Evolutionary conservation across 2,113 vertebrate species (phyloP), one percentile per base, ranked within the genome.

Genomic region (Coturnix japonica): DNA sequence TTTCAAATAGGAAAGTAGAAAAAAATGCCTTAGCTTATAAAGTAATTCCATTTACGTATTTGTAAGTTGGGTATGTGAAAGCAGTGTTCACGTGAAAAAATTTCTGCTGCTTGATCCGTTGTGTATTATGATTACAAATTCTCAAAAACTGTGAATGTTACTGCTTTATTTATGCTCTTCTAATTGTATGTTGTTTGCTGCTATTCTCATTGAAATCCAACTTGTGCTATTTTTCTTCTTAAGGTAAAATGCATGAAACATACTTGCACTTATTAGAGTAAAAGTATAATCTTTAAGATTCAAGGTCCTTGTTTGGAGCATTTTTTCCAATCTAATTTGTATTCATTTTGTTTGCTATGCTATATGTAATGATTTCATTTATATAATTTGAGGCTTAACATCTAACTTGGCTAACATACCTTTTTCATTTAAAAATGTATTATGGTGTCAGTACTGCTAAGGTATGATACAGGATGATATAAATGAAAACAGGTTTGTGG

Each of bases 121-220:
- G 54, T 56, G 18, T 31, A 13, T 44, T 67, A 8, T 43, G 17
- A 7, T 81, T 54, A 33, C 5, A 37, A 20, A 53, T 56, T 76
- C 28, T 44, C 19, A 2, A 2, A 15, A 31, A n/a, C 5, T 2
- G 4, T 9, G 2, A 5, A 2, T 0, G 6, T 72, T 69, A 1
- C 16, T 70, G 25, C 2, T 7, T 71, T 49, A 2, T 37, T 71
- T 23, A 20, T 81, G 7, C 26, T 64, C 6, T 44, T 67, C 6
- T 47, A 61, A 3, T n/a, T 76, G 8, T 12, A 7, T 39, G 2
- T 35, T 39, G 11, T 35, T 92, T n/a, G 5, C 39, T 87, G 17
- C 26, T 82, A 75, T 85, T 89, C 26, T 43, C 4, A 28, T 6
- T 44, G 23, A 60, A 65, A 69, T 73, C 18, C 30, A 12, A 17